phyloP scores from a whole-genome alignment of 1,140 invertebrate species.

The Philotrypesis tridentata region DNA sequence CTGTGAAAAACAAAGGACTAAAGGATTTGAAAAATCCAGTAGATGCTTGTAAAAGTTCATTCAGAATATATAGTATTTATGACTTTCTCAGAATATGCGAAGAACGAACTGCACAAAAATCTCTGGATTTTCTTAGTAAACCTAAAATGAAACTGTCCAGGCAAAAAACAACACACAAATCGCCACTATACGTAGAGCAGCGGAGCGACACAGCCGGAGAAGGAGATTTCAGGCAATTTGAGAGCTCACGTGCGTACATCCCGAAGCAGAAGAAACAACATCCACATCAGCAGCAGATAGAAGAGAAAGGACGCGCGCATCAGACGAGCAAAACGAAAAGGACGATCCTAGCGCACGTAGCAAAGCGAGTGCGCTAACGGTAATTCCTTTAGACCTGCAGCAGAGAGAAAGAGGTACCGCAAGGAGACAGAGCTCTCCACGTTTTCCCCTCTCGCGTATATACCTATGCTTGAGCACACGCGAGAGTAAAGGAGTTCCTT shows the following conservation, averaged over 20 bases:
- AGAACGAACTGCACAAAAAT: too few relatives aligned
- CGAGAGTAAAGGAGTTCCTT: too few relatives aligned
- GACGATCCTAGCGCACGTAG: background rate
- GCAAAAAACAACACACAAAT: background rate
- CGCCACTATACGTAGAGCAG: background rate
- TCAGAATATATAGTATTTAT: too few relatives aligned
- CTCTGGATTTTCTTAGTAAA: too few relatives aligned
- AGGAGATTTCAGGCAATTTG: conserved; percentile 16
- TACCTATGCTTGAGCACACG: background rate
- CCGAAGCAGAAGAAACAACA: background rate
- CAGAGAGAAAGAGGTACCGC: conserved; percentile 61
- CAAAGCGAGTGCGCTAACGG: conserved; percentile 57
- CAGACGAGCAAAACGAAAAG: background rate
- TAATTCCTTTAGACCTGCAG: conserved; percentile 68
- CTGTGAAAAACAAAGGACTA: too few relatives aligned
- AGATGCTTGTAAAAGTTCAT: too few relatives aligned
- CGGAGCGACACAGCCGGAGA: background rate
- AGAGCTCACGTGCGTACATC: background rate
- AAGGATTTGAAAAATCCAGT: too few relatives aligned
- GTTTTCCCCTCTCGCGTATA: conserved; percentile 17
- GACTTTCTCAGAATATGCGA: too few relatives aligned
- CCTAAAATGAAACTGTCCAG: too few relatives aligned
- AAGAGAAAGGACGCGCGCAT: background rate
- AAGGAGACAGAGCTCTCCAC: conserved; percentile 55
- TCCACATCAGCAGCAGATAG: background rate